Percentiles rank a stretch among this genome's conserved stretches.
phyloP scores from a whole-genome alignment of 1,140 invertebrate species.

The Drosophila varians region DNA sequence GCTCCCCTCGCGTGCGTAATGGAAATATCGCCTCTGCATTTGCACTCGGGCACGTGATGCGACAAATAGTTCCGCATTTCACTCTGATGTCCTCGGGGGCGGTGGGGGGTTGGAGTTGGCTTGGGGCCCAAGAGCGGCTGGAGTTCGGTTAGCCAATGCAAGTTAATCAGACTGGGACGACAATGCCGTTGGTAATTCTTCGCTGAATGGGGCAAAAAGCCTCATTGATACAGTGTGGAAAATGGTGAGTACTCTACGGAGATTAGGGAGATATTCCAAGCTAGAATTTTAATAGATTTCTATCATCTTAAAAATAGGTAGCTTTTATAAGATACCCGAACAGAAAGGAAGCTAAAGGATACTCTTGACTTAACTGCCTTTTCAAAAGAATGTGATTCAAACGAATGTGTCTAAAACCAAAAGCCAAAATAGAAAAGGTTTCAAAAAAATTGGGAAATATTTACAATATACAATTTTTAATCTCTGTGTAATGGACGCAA shows the following conservation, averaged over 20 bases:
- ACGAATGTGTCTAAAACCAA: no score
- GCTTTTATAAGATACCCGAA: no score
- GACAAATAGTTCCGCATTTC: conserved; percentile 80
- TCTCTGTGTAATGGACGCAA: conserved; percentile 3
- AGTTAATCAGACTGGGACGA: conserved; percentile 63
- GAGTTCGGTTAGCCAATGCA: conserved; percentile 29
- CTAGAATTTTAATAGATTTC: no score
- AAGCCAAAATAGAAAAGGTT: no score
- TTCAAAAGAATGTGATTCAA: no score
- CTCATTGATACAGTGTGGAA: conserved; percentile 16
- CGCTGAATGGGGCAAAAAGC: conserved; percentile 26
- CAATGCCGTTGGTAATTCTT: conserved; percentile 42
- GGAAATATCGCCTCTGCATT: conserved; percentile 68
- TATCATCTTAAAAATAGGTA: no score
- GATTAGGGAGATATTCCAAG: no score
- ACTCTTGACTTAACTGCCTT: no score
- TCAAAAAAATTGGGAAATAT: no score
- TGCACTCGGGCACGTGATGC: conserved; percentile 72
- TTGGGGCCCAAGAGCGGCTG: not conserved
- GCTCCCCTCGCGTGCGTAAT: conserved; percentile 67
- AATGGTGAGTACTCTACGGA: not conserved
- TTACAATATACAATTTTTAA: no score
- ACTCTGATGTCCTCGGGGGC: conserved; percentile 6
- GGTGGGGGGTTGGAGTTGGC: no score
- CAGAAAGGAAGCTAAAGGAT: no score